Conservation (phyloP, 1,140 invertebrate species). For the Mizuhopecten yessoensis region DNA sequence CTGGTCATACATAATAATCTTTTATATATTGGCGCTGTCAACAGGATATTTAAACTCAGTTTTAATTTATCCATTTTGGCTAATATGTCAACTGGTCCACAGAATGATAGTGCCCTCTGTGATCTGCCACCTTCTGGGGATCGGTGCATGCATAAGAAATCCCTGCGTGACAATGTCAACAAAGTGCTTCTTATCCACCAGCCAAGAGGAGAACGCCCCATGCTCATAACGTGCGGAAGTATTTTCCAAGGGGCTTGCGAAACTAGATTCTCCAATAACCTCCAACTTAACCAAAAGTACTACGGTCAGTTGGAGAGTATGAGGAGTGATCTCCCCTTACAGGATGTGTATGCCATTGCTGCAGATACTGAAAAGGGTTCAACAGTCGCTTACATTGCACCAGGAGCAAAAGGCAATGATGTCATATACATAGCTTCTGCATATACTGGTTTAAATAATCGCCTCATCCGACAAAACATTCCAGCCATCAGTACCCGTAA, state of each 20-base stretch:
- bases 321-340: background rate
- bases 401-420: conserved; percentile 83
- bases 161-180: conserved; percentile 92
- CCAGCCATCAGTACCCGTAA: background rate
- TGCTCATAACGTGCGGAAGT: conserved; percentile 95
- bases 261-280: conserved; percentile 93
- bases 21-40: conserved; percentile 96
- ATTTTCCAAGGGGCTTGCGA: conserved; percentile 94
- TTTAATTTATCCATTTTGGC: conserved; percentile 89
- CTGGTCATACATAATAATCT: conserved; percentile 95
- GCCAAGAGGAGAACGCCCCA: conserved; percentile 91
- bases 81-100: conserved; percentile 88
- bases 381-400: conserved; percentile 97
- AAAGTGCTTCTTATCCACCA: conserved; percentile 93
- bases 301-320: conserved; percentile 85
- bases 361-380: conserved; percentile 96
- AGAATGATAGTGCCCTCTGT: conserved; percentile 73
- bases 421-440: conserved; percentile 69
- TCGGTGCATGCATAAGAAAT: conserved; percentile 9
- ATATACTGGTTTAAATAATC: conserved; percentile 63
- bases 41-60: conserved; percentile 95
- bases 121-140: conserved; percentile 82
- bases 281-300: conserved; percentile 90
- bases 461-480: conserved; percentile 17
- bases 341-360: conserved; percentile 88